Conservation (phyloP, 2,888 invertebrate genomes). For the Pollenia labialis region DNA sequence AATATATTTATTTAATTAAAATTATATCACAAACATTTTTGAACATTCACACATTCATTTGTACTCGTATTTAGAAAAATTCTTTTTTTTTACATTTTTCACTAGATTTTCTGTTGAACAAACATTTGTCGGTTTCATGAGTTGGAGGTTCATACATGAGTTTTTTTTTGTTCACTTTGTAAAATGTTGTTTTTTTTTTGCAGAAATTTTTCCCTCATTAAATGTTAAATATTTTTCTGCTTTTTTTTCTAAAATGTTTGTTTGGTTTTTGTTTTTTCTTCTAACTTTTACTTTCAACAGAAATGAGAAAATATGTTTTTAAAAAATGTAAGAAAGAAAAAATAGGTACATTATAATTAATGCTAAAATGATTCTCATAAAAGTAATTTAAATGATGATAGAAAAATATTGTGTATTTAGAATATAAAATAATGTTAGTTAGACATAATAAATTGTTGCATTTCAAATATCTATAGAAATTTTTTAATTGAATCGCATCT, state of each 20-base stretch:
- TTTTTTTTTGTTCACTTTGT: slow-evolving; percentile 21
- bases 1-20: slow-evolving; percentile 57
- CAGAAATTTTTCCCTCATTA: slow-evolving; percentile 56
- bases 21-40: slow-evolving; percentile 44
- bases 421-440: background rate
- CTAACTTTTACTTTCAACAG: slow-evolving; percentile 48
- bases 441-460: background rate
- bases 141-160: background rate
- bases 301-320: slow-evolving; percentile 7
- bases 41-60: slow-evolving; percentile 33
- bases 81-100: background rate
- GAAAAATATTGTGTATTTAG: slow-evolving; percentile 11
- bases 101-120: background rate
- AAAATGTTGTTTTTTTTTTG: background rate
- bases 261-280: slow-evolving; percentile 6
- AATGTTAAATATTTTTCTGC: slow-evolving; percentile 69
- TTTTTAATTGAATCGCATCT: background rate
- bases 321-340: slow-evolving; percentile 5
- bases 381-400: slow-evolving; percentile 23
- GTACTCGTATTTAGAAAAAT: background rate
- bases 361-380: slow-evolving; percentile 10
- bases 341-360: slow-evolving; percentile 25
- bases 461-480: background rate
- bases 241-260: slow-evolving; percentile 43
- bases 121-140: slow-evolving; percentile 20